Conservation (phyloP, 1,140 invertebrate species). For the Spodoptera litura region DNA sequence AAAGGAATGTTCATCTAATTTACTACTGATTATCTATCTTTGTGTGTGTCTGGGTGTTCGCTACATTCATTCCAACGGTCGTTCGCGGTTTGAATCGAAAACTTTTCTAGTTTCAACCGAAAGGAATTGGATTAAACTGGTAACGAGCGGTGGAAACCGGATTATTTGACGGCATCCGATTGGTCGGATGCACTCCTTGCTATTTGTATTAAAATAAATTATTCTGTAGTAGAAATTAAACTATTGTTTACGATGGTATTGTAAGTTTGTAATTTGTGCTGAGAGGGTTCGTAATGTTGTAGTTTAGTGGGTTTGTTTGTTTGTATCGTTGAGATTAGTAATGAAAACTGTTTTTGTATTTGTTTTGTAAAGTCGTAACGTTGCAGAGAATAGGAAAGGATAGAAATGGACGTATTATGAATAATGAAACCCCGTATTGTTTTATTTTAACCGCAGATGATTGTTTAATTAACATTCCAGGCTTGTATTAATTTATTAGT, state of each 20-base stretch:
- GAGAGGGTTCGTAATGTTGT: neutral
- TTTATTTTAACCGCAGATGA: no score
- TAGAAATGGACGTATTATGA: no score
- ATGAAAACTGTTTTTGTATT: constrained; percentile 8
- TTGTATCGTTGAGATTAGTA: neutral
- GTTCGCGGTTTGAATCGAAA: constrained; percentile 39
- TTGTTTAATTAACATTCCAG: no score
- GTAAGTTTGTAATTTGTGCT: neutral
- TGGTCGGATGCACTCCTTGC: constrained; percentile 43
- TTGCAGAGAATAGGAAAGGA: no score
- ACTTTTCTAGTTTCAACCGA: constrained; percentile 48
- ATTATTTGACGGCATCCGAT: constrained; percentile 45
- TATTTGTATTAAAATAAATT: constrained; percentile 50
- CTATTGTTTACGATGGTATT: constrained; percentile 34
- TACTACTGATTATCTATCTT: constrained; percentile 41
- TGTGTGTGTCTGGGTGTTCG: constrained; percentile 34
- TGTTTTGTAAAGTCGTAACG: neutral
- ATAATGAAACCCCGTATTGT: neutral
- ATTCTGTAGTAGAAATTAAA: constrained; percentile 34
- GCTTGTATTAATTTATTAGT: no score
- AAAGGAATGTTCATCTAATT: constrained; percentile 47
- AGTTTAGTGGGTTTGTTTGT: neutral
- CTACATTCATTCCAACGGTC: constrained; percentile 34
- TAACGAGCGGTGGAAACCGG: constrained; percentile 44
- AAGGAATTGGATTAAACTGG: constrained; percentile 47